These are phyloP conservation scores for Mya arenaria DNA, from an alignment of 1,140 invertebrate genomes.

Conservation along the genomic window DNA sequence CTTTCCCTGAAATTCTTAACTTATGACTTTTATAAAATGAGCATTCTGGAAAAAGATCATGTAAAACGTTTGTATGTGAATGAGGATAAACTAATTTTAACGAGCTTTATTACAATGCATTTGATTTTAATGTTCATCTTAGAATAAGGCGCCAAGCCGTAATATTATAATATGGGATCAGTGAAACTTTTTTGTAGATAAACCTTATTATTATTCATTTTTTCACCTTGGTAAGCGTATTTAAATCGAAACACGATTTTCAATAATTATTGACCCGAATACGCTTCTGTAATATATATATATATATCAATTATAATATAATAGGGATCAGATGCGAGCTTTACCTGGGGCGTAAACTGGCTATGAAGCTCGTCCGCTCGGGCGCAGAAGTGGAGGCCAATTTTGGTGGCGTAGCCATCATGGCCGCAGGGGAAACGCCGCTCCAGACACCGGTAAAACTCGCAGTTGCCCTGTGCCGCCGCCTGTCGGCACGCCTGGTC, in stretches of 20 bases:
- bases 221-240: neutral
- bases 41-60: no score
- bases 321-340: no score
- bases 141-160: no score
- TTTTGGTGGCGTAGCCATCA: neutral
- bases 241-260: neutral
- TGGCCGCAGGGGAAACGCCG: conserved; percentile 6
- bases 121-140: no score
- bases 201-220: neutral
- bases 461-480: neutral
- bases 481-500: neutral
- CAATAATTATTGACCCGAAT: no score
- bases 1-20: neutral
- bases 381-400: conserved; percentile 6
- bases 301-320: neutral
- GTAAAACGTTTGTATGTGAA: no score
- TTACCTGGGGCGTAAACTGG: neutral
- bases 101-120: no score
- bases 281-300: neutral
- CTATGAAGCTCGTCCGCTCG: neutral
- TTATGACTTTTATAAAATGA: neutral
- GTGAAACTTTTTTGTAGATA: neutral
- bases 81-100: no score
- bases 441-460: conserved; percentile 19
- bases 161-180: neutral